Conservation (phyloP, 1,140 invertebrate genomes). For the Neodiprion pinetum region DNA sequence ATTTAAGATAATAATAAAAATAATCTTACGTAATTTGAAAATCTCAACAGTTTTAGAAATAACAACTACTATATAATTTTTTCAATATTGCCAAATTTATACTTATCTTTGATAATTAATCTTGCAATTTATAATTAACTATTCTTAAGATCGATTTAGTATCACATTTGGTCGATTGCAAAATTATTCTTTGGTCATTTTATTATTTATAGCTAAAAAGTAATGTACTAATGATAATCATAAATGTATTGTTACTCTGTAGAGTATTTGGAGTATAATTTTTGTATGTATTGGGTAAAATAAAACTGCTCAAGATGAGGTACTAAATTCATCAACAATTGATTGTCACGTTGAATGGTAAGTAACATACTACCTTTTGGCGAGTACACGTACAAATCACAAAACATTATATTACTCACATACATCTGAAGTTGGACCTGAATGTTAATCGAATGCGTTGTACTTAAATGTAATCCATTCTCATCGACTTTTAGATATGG, state of each 20-base stretch:
- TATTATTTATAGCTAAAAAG: no score
- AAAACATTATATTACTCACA: conserved; percentile 19
- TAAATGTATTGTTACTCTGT: background rate
- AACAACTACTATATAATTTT: no score
- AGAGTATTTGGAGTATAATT: background rate
- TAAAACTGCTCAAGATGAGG: background rate
- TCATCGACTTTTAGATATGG: background rate
- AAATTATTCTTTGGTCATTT: no score
- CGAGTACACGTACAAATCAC: conserved; percentile 19
- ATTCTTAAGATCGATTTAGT: no score
- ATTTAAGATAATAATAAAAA: no score
- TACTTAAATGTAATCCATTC: conserved; percentile 19
- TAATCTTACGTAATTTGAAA: no score
- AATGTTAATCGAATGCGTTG: conserved; percentile 19
- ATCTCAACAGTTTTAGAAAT: no score
- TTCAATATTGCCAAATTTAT: no score
- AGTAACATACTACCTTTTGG: conserved; percentile 18
- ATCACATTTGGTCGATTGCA: no score
- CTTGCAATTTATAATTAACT: no score
- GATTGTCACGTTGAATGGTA: conserved; percentile 13
- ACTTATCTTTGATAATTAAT: no score
- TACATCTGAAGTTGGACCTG: conserved; percentile 24
- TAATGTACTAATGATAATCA: no score
- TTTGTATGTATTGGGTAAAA: background rate
- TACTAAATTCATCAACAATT: background rate